Conservation (phyloP, 2,113 vertebrate genomes). For the Cochlearius cochlearius region DNA sequence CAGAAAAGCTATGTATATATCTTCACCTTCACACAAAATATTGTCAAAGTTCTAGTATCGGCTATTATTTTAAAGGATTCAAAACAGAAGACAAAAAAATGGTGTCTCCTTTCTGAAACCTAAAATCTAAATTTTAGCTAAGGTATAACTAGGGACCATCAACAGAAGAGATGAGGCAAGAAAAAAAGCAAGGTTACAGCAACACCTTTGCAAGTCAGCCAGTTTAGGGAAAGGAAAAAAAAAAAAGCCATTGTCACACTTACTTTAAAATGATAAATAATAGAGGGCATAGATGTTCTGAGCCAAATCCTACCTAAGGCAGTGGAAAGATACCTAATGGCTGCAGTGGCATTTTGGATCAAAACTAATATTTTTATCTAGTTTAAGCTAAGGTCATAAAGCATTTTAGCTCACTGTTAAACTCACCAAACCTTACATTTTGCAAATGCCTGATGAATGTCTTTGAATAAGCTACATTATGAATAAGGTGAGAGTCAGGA, state of each 20-base stretch:
- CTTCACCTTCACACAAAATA: not conserved
- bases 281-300: not conserved
- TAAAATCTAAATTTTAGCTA: not conserved
- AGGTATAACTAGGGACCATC: not conserved
- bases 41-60: not conserved
- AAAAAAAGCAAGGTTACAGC: not conserved
- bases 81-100: not conserved
- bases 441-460: not conserved
- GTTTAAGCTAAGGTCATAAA: not conserved
- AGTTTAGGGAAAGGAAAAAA: not conserved
- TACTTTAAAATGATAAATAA: not conserved
- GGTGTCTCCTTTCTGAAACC: not conserved
- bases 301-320: not conserved
- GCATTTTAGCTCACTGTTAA: not conserved
- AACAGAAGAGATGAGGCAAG: not conserved
- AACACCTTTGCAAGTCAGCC: not conserved
- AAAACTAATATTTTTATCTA: not conserved
- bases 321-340: not conserved
- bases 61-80: not conserved
- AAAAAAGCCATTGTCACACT: not conserved
- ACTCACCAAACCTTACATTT: not conserved
- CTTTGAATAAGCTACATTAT: not conserved
- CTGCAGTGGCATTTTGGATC: not conserved
- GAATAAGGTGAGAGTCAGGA: not conserved
- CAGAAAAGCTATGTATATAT: not conserved